Conservation (phyloP, 1,140 invertebrate genomes). For the Bombus pyrosoma region DNA sequence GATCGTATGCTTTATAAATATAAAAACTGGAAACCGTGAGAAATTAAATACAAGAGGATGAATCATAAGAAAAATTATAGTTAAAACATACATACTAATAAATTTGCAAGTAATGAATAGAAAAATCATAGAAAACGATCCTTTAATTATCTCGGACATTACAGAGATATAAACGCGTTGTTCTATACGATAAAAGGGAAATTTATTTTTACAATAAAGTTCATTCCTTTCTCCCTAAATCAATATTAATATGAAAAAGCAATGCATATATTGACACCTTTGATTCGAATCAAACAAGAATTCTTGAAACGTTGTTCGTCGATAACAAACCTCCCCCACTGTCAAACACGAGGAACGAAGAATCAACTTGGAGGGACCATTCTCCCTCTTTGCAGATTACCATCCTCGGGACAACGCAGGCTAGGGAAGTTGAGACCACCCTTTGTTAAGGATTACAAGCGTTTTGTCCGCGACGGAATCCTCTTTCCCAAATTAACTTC, state of each 20-base stretch:
- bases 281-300: neutral
- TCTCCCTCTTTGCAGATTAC: neutral
- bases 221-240: too few relatives aligned
- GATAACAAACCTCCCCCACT: neutral
- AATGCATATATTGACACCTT: too few relatives aligned
- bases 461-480: conserved; percentile 56
- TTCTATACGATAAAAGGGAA: too few relatives aligned
- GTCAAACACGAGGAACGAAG: neutral
- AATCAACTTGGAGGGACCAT: neutral
- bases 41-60: neutral
- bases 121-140: too few relatives aligned
- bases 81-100: too few relatives aligned
- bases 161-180: too few relatives aligned
- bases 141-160: too few relatives aligned
- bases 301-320: neutral
- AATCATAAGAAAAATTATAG: neutral
- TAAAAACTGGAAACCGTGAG: neutral
- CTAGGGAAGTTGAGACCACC: neutral
- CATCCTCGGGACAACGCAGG: neutral
- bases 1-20: neutral
- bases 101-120: too few relatives aligned
- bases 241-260: too few relatives aligned
- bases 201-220: too few relatives aligned
- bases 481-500: conserved; percentile 71
- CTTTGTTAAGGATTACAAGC: conserved; percentile 68